Evolutionary conservation across 2,113 vertebrate species (phyloP), one percentile per base, ranked within the genome.

Genomic region (Ailuropoda melanoleuca): DNA sequence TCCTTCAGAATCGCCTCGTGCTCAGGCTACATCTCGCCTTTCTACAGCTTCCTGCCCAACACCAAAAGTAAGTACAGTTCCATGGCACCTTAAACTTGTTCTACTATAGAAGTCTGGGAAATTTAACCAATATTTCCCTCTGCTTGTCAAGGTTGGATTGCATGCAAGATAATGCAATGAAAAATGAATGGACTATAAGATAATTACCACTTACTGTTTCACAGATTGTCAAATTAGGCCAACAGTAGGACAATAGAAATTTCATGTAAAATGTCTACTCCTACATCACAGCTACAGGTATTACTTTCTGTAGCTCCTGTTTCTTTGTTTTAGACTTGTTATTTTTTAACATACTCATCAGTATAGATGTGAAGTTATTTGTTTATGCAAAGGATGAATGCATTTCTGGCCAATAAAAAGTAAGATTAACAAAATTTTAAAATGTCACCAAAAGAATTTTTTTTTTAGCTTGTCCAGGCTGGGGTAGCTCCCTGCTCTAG

Each of bases 21-120:
- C 99, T 98, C 99, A 99, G 99, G 99, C 99, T 98, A 99, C 99
- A 84, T 99, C 99, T 98, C 99, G 99, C 98, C 99, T 99, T 98
- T 99, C 99, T 98, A 99, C 99, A 96, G 99, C 99, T 93, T 99
- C 99, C 97, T 99, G 99, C 98, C 99, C 99, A 96, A 99, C 99
- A 98, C 99, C 99, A 99, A 99, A 99, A 99, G 99, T 99, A 99
- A 99, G 99, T 98, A 93, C 46, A 60, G 55, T 94, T 93, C 96
- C 84, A 98, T 98, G 23, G 85, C 75, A 97, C 12, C 78, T 97
- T 88, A 55, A 1, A 88, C 43, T 55, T 95, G 24, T 70, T 98
- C n/a, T 95, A 58, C 62, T 87, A 1, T 96, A 37, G 48, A 46
- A 97, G 88, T 66, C 72, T 95, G 78, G 68, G 90, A 92, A 96